A percentile compares a stretch with the other conserved stretches of the same genome.
These are phyloP conservation scores for Whitmania pigra DNA, from an alignment of 1,140 invertebrate species.

Conservation along the genomic window DNA sequence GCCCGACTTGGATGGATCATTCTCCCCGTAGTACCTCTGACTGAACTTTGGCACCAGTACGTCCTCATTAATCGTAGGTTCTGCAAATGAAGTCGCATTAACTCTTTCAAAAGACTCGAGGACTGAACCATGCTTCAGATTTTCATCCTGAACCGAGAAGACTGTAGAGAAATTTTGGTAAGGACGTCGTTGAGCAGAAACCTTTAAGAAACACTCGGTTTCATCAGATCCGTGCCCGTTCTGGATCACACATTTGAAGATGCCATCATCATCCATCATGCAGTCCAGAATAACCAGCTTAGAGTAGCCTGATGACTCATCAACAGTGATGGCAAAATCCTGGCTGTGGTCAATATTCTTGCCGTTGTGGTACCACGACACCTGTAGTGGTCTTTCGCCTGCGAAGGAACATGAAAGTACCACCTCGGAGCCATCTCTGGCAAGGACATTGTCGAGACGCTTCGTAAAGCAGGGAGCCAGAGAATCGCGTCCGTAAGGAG, in stretches of 20 bases:
- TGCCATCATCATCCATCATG: conserved; percentile 39
- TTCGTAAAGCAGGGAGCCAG: conserved; percentile 37
- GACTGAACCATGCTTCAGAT: not conserved
- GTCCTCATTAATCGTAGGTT: not conserved
- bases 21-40: not conserved
- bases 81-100: not conserved
- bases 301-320: conserved; percentile 35
- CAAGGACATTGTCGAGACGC: conserved; percentile 30
- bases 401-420: conserved; percentile 34
- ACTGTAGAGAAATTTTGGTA: not conserved
- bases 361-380: conserved; percentile 41
- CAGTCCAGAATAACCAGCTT: conserved; percentile 43
- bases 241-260: conserved; percentile 21
- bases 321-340: conserved; percentile 40
- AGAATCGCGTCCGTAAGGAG: conserved; percentile 1
- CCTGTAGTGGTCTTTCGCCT: conserved; percentile 35
- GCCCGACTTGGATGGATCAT: conserved; percentile 8
- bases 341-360: conserved; percentile 40
- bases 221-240: conserved; percentile 22
- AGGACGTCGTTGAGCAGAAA: not conserved
- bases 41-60: not conserved
- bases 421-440: conserved; percentile 36
- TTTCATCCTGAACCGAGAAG: not conserved
- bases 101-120: no score
- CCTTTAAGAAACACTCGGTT: conserved; percentile 13